Evolutionary conservation across 2,797 vertebrate genomes (phyloP).

Genomic region (Netta rufina): DNA sequence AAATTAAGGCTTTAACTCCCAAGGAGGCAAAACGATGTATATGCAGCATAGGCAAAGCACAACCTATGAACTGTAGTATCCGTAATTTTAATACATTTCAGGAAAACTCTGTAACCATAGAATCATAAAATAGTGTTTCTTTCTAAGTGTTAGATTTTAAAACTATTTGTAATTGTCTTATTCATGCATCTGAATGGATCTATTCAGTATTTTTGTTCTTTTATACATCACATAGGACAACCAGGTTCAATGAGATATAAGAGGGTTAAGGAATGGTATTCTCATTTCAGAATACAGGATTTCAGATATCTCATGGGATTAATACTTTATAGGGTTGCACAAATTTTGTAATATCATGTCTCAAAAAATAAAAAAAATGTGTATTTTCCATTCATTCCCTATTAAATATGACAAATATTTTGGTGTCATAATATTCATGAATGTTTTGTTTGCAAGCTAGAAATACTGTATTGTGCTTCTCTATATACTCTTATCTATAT

Average conservation of each 20-base stretch:
- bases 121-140: not conserved
- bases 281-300: conserved; percentile 38
- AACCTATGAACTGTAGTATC: not conserved
- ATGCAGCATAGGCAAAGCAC: not conserved
- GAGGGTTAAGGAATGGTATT: not conserved
- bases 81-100: not conserved
- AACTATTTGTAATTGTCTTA: not conserved
- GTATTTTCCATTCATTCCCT: not conserved
- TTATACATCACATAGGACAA: not conserved
- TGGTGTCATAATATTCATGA: not conserved
- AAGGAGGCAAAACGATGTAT: not conserved
- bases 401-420: not conserved
- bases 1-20: not conserved
- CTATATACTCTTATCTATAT: not conserved
- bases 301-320: not conserved
- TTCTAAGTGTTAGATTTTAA: not conserved
- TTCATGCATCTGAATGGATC: not conserved
- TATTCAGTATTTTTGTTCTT: not conserved
- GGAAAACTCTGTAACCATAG: not conserved
- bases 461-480: not conserved
- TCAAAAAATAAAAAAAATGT: not conserved
- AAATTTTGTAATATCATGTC: not conserved
- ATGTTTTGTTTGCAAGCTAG: not conserved
- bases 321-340: not conserved
- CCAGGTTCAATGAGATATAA: not conserved